Percentiles rank a stretch among this genome's conserved stretches.
These are phyloP conservation scores for Cephus pulcher DNA, from an alignment of 2,888 invertebrate genomes.

Conservation along the genomic window DNA sequence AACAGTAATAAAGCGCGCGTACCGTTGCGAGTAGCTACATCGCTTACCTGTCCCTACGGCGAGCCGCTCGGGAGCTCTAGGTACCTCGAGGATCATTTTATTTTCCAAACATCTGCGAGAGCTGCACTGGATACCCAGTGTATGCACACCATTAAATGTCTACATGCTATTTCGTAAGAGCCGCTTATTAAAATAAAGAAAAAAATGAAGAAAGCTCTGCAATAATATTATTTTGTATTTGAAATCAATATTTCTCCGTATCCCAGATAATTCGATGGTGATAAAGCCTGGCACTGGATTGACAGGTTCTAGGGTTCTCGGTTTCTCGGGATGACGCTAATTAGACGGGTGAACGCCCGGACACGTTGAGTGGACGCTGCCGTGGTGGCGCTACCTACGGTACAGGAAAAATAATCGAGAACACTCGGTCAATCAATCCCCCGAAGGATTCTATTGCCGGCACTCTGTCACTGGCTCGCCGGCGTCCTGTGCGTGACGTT, in stretches of 20 bases:
- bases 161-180: too few species aligned
- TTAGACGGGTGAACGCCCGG: background rate
- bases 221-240: too few species aligned
- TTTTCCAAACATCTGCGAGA: too few species aligned
- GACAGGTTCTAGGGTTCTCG: background rate
- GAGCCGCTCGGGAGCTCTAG: too few species aligned
- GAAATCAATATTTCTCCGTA: too few species aligned
- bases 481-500: constrained; percentile 54
- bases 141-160: too few species aligned
- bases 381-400: background rate
- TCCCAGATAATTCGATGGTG: too few species aligned
- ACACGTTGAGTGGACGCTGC: background rate
- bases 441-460: constrained; percentile 46
- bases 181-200: too few species aligned
- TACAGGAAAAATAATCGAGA: constrained; percentile 48
- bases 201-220: too few species aligned
- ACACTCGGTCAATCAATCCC: constrained; percentile 51
- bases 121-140: too few species aligned
- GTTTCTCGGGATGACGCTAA: background rate
- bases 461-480: constrained; percentile 49
- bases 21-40: constrained; percentile 50
- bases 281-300: background rate
- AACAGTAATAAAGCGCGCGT: constrained; percentile 50
- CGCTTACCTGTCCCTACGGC: constrained; percentile 44
- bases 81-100: too few species aligned